phyloP scores from a whole-genome alignment of 1,140 invertebrate species.

The Trachymyrmex septentrionalis region DNA sequence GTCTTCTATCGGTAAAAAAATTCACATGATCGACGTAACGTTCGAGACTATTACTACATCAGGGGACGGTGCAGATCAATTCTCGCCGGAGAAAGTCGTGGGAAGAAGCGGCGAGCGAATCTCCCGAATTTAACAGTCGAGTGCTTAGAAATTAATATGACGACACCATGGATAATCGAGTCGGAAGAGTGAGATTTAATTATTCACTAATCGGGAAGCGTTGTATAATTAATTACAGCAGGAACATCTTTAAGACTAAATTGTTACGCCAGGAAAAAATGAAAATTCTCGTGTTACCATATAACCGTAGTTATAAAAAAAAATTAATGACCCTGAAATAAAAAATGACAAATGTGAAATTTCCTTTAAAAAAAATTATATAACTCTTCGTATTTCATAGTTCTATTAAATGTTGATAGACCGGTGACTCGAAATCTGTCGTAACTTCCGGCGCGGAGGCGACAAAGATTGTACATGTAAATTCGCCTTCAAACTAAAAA shows the following conservation, averaged over 20 bases:
- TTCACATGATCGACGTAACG: conserved; percentile 32
- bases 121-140: conserved; percentile 51
- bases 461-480: conserved; percentile 29
- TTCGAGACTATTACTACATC: conserved; percentile 44
- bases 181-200: conserved; percentile 37
- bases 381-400: conserved; percentile 4
- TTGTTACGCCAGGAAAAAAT: conserved; percentile 15
- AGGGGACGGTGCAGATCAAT: conserved; percentile 28
- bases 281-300: background rate
- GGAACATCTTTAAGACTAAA: conserved; percentile 46
- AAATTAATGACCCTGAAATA: conserved; percentile 10
- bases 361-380: background rate
- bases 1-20: conserved; percentile 15
- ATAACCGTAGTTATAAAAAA: conserved; percentile 11
- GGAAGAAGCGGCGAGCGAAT: conserved; percentile 47
- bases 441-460: conserved; percentile 5
- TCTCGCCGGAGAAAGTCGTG: conserved; percentile 59
- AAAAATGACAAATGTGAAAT: background rate
- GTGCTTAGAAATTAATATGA: conserved; percentile 1
- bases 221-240: conserved; percentile 48
- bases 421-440: conserved; percentile 7
- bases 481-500: conserved; percentile 9
- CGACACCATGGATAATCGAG: conserved; percentile 39
- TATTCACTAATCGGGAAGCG: conserved; percentile 29
- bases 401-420: conserved; percentile 31